Conservation (phyloP, 2,113 vertebrate species). For the Solenodon paradoxus region DNA sequence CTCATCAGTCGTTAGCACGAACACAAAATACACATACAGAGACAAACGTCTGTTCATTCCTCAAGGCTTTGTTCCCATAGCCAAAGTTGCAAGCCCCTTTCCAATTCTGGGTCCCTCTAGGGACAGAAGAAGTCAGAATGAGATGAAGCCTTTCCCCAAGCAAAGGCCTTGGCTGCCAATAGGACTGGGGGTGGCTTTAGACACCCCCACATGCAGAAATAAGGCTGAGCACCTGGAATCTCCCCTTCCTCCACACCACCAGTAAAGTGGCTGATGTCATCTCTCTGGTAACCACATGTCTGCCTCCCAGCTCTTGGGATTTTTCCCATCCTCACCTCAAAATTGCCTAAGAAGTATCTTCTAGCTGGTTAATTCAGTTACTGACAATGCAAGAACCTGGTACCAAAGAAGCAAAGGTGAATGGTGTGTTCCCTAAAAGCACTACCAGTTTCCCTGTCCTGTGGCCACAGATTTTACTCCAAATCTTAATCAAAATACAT, state of each 20-base stretch:
- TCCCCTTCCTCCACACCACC: constrained; percentile 16
- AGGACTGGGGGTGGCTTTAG: constrained; percentile 21
- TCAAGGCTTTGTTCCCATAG: constrained; percentile 51
- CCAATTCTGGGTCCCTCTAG: constrained; percentile 47
- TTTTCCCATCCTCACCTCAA: constrained; percentile 51
- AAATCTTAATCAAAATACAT: neutral
- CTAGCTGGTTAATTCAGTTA: constrained; percentile 6
- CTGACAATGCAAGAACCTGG: neutral
- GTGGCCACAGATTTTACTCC: constrained; percentile 17
- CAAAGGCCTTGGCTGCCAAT: neutral
- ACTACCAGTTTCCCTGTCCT: neutral
- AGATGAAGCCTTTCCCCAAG: constrained; percentile 27
- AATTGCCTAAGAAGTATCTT: constrained; percentile 46
- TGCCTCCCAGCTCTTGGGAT: constrained; percentile 39
- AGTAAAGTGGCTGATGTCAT: constrained; percentile 61
- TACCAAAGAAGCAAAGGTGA: constrained; percentile 1
- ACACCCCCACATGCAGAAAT: constrained; percentile 38
- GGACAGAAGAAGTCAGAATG: constrained; percentile 21
- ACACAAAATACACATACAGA: constrained; percentile 16
- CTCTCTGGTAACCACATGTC: constrained; percentile 54
- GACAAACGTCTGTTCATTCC: neutral
- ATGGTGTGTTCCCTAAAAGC: neutral
- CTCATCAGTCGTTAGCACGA: constrained; percentile 5
- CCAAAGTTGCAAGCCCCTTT: constrained; percentile 30
- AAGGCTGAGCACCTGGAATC: constrained; percentile 63